phyloP scores from a whole-genome alignment of 2,113 vertebrate genomes.

The Dicaeum eximium region DNA sequence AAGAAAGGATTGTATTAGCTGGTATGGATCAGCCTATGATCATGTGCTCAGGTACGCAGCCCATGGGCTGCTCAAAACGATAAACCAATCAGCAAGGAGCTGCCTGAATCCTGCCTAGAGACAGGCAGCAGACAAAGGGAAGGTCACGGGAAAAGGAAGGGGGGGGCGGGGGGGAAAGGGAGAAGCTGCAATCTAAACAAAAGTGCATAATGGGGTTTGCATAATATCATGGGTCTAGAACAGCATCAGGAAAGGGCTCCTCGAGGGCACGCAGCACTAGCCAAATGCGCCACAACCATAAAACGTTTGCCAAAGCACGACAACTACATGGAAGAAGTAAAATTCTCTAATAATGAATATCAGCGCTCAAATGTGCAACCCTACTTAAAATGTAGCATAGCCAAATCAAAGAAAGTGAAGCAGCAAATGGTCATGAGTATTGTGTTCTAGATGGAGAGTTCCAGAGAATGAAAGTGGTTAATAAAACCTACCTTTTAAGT shows the following conservation, averaged over 20 bases:
- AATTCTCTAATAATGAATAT: background rate
- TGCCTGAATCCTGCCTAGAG: constrained; percentile 70
- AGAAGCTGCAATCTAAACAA: constrained; percentile 24
- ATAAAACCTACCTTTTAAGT: background rate
- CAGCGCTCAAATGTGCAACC: background rate
- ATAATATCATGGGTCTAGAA: constrained; percentile 61
- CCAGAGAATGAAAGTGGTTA: background rate
- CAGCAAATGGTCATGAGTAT: background rate
- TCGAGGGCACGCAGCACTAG: background rate
- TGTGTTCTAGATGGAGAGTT: background rate
- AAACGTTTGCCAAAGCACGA: background rate
- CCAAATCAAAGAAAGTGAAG: background rate
- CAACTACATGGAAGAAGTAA: background rate
- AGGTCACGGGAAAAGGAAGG: constrained; percentile 24
- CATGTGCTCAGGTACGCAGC: constrained; percentile 42
- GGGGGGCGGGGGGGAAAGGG: background rate
- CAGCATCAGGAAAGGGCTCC: background rate
- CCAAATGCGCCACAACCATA: background rate
- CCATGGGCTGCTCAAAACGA: constrained; percentile 26
- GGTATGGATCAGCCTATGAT: constrained; percentile 29
- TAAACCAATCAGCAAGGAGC: constrained; percentile 66
- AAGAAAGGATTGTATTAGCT: constrained; percentile 38
- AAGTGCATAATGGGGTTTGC: background rate
- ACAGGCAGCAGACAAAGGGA: constrained; percentile 63
- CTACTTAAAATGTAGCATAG: background rate